A percentile compares a stretch with the other conserved stretches of the same genome.
These are phyloP conservation scores for Yponomeuta evonymella DNA, from an alignment of 2,888 invertebrate genomes.

Conservation along the genomic window DNA sequence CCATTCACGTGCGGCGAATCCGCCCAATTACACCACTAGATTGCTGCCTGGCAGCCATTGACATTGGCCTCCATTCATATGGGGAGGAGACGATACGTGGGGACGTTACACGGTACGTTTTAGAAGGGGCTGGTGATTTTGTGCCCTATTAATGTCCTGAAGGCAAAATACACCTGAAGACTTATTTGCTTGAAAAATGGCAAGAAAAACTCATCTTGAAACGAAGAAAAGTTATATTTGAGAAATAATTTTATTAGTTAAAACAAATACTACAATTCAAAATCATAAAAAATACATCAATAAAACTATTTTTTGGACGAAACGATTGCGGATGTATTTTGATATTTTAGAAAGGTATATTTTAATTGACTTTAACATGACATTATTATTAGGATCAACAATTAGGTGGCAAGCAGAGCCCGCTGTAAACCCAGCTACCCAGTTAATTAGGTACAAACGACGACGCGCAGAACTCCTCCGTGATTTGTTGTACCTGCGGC, in stretches of 20 bases:
- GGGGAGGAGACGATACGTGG: conserved; percentile 1
- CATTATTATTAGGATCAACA: background rate
- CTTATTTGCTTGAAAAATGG: too few relatives aligned
- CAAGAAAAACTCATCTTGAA: too few relatives aligned
- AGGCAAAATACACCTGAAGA: too few relatives aligned
- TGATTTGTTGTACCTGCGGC: conserved; percentile 13
- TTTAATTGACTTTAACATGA: too few relatives aligned
- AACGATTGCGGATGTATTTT: too few relatives aligned
- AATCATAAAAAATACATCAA: too few relatives aligned
- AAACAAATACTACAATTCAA: too few relatives aligned
- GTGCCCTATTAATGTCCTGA: too few relatives aligned
- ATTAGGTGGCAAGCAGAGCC: conserved; percentile 17
- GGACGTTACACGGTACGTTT: background rate
- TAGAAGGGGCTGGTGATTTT: background rate
- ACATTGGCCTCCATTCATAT: conserved; percentile 11
- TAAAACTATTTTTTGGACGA: too few relatives aligned
- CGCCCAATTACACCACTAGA: conserved; percentile 9
- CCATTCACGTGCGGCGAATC: conserved; percentile 27
- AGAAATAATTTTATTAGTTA: too few relatives aligned
- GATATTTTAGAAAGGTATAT: too few relatives aligned
- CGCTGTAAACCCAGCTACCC: conserved; percentile 20
- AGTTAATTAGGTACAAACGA: conserved; percentile 26
- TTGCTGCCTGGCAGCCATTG: conserved; percentile 11
- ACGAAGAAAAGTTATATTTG: too few relatives aligned
- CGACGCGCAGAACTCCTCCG: conserved; percentile 17